phyloP scores from a whole-genome alignment of 2,113 vertebrate species.

The Aspiorhynchus laticeps region DNA sequence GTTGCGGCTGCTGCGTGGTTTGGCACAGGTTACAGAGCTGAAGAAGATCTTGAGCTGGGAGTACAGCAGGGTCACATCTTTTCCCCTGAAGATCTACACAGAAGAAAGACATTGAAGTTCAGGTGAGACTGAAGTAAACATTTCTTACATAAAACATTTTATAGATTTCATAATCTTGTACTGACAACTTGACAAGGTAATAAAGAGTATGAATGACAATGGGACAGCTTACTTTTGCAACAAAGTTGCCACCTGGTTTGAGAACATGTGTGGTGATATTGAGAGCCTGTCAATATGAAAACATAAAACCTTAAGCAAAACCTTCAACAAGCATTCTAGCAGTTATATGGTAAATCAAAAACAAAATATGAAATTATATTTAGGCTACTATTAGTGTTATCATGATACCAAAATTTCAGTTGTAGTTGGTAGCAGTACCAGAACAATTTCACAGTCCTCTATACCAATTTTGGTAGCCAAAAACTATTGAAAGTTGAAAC shows the following conservation, averaged over 20 bases:
- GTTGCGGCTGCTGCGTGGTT: slow-evolving; percentile 90
- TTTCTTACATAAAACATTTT: not conserved
- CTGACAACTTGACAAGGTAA: not conserved
- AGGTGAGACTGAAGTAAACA: not conserved
- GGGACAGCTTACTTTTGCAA: slow-evolving; percentile 79
- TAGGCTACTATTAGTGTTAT: not conserved
- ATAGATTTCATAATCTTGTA: not conserved
- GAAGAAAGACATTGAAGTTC: not conserved
- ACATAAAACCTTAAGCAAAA: not conserved
- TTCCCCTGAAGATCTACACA: slow-evolving; percentile 86
- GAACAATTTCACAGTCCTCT: too few species aligned
- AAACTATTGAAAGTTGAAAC: too few species aligned
- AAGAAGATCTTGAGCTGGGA: slow-evolving; percentile 91
- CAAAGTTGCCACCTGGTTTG: slow-evolving; percentile 86
- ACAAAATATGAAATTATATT: not conserved
- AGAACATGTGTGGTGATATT: slow-evolving; percentile 90
- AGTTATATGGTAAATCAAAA: not conserved
- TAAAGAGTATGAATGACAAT: not conserved
- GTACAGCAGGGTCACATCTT: slow-evolving; percentile 88
- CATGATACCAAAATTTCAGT: not conserved
- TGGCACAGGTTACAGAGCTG: slow-evolving; percentile 83
- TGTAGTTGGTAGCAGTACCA: not conserved
- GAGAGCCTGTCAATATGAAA: slow-evolving; percentile 73
- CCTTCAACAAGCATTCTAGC: not conserved
- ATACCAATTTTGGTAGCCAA: too few species aligned